phyloP scores from a whole-genome alignment of 2,888 invertebrate genomes.

The Drosophila macrospina region DNA sequence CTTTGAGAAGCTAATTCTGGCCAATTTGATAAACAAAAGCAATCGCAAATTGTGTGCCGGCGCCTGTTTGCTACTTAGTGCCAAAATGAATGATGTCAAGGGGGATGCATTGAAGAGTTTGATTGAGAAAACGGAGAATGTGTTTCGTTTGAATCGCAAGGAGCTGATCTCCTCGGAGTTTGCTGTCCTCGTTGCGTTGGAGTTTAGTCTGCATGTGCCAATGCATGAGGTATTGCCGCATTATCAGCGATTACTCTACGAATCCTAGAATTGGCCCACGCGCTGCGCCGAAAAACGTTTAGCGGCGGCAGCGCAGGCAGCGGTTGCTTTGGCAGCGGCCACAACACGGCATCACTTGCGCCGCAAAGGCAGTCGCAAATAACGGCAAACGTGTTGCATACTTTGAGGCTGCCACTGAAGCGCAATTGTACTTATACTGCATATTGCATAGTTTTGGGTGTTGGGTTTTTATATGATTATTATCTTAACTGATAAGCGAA shows the following conservation, averaged over 20 bases:
- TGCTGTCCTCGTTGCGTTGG: slow-evolving; percentile 96
- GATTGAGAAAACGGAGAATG: slow-evolving; percentile 96
- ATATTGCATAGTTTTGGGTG: slow-evolving; percentile 48
- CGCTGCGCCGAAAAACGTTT: slow-evolving; percentile 81
- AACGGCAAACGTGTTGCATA: slow-evolving; percentile 33
- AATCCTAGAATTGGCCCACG: slow-evolving; percentile 90
- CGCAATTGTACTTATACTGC: slow-evolving; percentile 44
- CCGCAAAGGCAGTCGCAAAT: slow-evolving; percentile 78
- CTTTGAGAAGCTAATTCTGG: slow-evolving; percentile 97
- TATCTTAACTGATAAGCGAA: not conserved
- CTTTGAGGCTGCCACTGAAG: slow-evolving; percentile 25
- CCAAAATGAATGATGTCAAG: slow-evolving; percentile 98
- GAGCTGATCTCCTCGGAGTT: slow-evolving; percentile 97
- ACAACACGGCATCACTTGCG: slow-evolving; percentile 73
- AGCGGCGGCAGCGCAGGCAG: slow-evolving; percentile 77
- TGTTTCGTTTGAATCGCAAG: slow-evolving; percentile 95
- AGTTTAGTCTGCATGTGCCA: slow-evolving; percentile 96
- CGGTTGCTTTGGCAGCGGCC: slow-evolving; percentile 57
- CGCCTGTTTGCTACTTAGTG: slow-evolving; percentile 96
- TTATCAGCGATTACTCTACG: slow-evolving; percentile 96
- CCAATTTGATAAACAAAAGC: slow-evolving; percentile 96
- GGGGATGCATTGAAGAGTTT: slow-evolving; percentile 94
- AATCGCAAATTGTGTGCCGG: slow-evolving; percentile 98
- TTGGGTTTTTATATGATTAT: slow-evolving; percentile 27
- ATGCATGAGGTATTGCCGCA: slow-evolving; percentile 97